These are phyloP conservation scores for Cricetomys ansorgei DNA, from an alignment of 2,113 vertebrate species.

Conservation along the genomic window DNA sequence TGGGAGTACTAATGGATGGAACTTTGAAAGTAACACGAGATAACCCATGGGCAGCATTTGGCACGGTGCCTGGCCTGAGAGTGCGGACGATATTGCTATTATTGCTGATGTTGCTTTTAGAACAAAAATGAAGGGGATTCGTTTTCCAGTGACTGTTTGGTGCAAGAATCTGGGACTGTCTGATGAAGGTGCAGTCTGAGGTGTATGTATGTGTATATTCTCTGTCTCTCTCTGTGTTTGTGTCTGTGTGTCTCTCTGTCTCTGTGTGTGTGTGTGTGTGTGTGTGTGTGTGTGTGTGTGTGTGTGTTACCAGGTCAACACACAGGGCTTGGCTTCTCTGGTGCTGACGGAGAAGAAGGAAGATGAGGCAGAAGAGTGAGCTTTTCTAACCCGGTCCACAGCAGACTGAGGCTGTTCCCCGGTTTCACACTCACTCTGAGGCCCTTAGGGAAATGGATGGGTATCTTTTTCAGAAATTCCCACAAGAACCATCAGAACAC, in stretches of 20 bases:
- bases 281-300: background rate
- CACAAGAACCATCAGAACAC: background rate
- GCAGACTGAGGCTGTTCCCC: background rate
- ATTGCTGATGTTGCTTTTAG: background rate
- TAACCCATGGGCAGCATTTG: background rate
- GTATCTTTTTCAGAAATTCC: background rate
- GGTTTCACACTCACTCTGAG: constrained; percentile 3
- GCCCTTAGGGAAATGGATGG: background rate
- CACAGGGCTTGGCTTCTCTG: background rate
- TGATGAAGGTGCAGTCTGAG: background rate
- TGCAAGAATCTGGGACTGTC: background rate
- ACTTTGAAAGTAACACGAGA: background rate
- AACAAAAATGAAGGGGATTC: background rate
- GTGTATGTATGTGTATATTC: background rate
- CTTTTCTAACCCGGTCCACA: background rate
- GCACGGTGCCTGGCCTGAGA: background rate
- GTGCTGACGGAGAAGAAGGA: background rate
- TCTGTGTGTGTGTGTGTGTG: background rate
- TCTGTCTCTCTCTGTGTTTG: background rate
- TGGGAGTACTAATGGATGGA: background rate
- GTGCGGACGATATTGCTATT: background rate
- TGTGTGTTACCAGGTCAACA: background rate
- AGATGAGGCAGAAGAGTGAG: background rate
- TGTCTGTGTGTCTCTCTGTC: background rate
- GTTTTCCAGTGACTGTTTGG: background rate